phyloP scores from a whole-genome alignment of 2,113 vertebrate genomes.

The Chlorodrepanis virens region DNA sequence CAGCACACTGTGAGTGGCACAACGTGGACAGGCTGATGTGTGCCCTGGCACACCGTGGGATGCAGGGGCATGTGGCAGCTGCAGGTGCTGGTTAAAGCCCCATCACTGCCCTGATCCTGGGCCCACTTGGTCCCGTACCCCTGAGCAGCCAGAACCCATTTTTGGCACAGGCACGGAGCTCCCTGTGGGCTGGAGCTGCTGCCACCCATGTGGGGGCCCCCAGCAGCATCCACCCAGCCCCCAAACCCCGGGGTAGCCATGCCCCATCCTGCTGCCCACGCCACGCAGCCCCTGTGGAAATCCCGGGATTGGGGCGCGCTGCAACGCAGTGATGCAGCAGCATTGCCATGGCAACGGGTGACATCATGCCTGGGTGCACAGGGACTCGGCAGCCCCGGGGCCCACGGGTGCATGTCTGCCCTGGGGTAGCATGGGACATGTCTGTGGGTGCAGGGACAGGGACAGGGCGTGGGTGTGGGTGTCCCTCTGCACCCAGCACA shows the following conservation, averaged over 20 bases:
- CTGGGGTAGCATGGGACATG: not conserved
- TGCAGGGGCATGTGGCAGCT: not conserved
- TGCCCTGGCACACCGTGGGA: not conserved
- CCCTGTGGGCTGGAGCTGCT: not conserved
- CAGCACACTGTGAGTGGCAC: fast-evolving
- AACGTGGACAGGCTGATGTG: fast-evolving
- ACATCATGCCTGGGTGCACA: constrained; percentile 49
- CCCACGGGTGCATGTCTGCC: not conserved
- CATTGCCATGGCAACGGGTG: constrained; percentile 64
- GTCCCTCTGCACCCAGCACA: not conserved
- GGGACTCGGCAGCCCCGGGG: not conserved
- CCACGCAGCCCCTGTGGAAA: constrained; percentile 15
- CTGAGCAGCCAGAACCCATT: not conserved
- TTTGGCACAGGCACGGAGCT: not conserved
- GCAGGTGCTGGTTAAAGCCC: not conserved
- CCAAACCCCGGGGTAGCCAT: fast-evolving
- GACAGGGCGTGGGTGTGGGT: fast-evolving
- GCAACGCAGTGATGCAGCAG: constrained; percentile 42
- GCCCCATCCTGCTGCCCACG: not conserved
- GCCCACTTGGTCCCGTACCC: fast-evolving
- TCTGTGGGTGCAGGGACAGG: not conserved
- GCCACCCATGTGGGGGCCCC: not conserved
- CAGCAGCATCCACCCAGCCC: not conserved
- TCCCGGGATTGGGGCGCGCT: not conserved
- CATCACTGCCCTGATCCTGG: not conserved